Conservation (phyloP, 2,888 invertebrate genomes). For the Zaprionus bogoriensis region DNA sequence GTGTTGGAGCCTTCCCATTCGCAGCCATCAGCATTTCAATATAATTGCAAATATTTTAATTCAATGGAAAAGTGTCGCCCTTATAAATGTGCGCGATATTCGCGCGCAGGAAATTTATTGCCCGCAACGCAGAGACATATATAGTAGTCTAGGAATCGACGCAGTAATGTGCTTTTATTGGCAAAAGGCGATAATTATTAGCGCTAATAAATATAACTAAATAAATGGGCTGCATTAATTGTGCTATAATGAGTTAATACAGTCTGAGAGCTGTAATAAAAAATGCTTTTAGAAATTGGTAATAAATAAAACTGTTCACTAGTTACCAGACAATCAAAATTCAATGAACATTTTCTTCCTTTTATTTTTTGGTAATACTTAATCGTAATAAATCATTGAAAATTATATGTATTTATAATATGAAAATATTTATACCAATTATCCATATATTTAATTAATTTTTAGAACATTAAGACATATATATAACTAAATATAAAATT, state of each 20-base stretch:
- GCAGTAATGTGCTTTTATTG: conserved; percentile 5
- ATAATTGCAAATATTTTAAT: conserved; percentile 76
- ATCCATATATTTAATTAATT: no score
- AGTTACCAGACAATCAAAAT: no score
- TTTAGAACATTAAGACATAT: no score
- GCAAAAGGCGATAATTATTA: conserved; percentile 12
- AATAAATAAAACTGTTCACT: neutral
- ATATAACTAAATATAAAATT: no score
- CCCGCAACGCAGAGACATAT: neutral
- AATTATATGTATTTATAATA: no score
- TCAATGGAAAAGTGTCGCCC: conserved; percentile 28
- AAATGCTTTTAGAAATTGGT: neutral
- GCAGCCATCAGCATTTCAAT: conserved; percentile 59
- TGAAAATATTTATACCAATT: no score
- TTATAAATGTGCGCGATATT: conserved; percentile 16
- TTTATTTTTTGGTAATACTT: no score
- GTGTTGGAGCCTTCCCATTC: neutral
- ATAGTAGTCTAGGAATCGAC: neutral
- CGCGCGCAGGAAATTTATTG: conserved; percentile 41
- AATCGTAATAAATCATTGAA: no score
- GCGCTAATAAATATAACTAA: neutral
- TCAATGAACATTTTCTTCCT: no score
- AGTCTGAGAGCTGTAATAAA: neutral
- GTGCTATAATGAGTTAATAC: neutral
- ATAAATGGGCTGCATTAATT: neutral